Evolutionary conservation across 2,797 vertebrate species (phyloP), one percentile per base, ranked within the genome.

Genomic region (Danio jaintianensis): DNA sequence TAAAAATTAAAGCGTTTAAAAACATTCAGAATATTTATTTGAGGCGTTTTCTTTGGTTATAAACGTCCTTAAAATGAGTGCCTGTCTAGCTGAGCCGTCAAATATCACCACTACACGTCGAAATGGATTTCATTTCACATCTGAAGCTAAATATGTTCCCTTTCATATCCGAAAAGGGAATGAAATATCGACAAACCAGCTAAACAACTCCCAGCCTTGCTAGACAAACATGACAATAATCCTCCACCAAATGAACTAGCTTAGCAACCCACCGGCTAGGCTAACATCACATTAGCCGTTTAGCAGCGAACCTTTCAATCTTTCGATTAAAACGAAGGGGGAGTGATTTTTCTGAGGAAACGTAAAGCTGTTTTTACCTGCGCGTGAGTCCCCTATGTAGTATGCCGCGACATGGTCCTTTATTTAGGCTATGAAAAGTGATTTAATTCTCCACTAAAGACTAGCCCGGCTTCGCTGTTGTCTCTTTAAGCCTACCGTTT

Each of bases 401-500:
- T 71, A 64, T 71, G 82, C 73, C 84, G 86, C 58, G 68, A 55
- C 92, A 92, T 92, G 85, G 83, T 86, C 88, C 68, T 82, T 62
- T 82, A 43, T 75, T 78, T 83, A 76, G 29, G 68, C 75, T 50
- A 86, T 73, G 87, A 80, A 82, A 83, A 84, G 72, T 85, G 83
- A 76, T 84, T 87, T 86, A 78, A 85, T 87, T 85, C 87, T 85
- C 79, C 87, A 83, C 85, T 38, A 45, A 75, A 58, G 29, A 68
- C 83, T 90, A 90, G 90, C 88, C 89, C 86, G 88, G 87, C 91
- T 88, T 87, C 47, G 88, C 91, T 88, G 92, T 90, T 92, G 92
- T 94, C 90, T 93, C 93, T 94, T 94, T 95, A 95, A 94, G 93
- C 92, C 80, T 90, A 85, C 85, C 82, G 82, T 78, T 87, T 85